Evolutionary conservation across 1,140 invertebrate genomes (phyloP), one percentile per base, ranked within the genome.

Genomic region (Lutraria rhynchaena): DNA sequence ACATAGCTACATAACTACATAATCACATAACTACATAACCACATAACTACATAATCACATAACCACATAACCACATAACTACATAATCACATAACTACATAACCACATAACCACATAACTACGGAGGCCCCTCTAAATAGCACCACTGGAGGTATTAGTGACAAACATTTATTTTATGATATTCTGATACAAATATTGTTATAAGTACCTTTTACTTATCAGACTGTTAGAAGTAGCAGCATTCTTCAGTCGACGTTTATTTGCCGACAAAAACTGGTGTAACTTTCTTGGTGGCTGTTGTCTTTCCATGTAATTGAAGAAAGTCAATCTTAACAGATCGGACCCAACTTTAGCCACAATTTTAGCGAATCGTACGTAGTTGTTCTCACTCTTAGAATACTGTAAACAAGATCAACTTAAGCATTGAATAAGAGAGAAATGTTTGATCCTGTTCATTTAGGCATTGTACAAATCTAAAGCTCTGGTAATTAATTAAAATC

Each of bases 271-370:
- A 31, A 81, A 81, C 69, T 81, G 69, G 46, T 51, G 22, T 1
- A 81, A 44, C 5, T 71, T 58, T 24, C 31, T 71, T 3, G 78
- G 69, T 4, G 78, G 69, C 13, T 81, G 55, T 22, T 81, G 78
- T 37, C 35, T 35, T 24, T 81, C 78, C 44, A 81, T 37, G 49
- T 81, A 74, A 27, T 73, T 61, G 58, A 61, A 73, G 31, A 81
- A 65, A 0, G 69, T 41, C 55, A 81, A 31, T 15, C 78, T 22
- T 29, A 81, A 46, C 27, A 81, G 33, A 60, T 81, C 78, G 4
- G 78, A 61, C 1, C 78, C 78, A 0, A 81, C 78, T n/a, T 41
- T n/a, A 7, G 57, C 35, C 19, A 81, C 57, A 17, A 74, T 60
- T 35, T 73, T 81, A 3, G 67, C 41, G 4, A 73, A 49, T 7